Base-by-base conservation (phyloP, 2,888 invertebrate species). In the Pyrrhia umbra region DNA sequence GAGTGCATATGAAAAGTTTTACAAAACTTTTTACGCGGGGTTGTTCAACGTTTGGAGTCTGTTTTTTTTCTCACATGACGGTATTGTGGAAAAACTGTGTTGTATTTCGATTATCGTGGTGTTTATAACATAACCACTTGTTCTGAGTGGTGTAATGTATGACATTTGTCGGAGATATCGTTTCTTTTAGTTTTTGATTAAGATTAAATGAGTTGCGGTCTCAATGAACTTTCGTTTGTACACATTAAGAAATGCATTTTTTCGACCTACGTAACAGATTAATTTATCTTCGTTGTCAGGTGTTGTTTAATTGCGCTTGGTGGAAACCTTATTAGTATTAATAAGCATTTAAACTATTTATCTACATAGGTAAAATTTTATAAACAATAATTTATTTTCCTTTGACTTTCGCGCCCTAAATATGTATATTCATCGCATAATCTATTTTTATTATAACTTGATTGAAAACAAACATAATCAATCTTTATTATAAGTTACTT, bases 21-120 rank as follows among this genome's bases (percentile, higher is more conserved):
- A 13, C 2, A 27, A 61, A 68, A 71, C 45, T 63, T 71, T 71
- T 63, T 46, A 13, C 34, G 69, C 39, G 57, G 46, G 2, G 0
- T 42, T n/a, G 21, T 46, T 21, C 2, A 2, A 13, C 3, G n/a
- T 21, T 45, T 16, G 2, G 1, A 13, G 10, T 15, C 8, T 1
- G 8, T 20, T n/a, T 25, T 20, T 9, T 27, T 8, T 2, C 0
- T 1, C 10, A 2, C 18, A 23, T 30, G 0, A 8, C 15, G 4
- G 6, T 1, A 10, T 25, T 18, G 21, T 6, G 18, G 8, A n/a
- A 5, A 34, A 30, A n/a, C 1, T 27, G 16, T 40, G 20, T 8
- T 39, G n/a, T 20, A 18, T 47, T 47, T 18, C 39, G 18, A 23
- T 39, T 23, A 13, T 6, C 4, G 20, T 5, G 1, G 6, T 10